Evolutionary conservation across 1,140 invertebrate genomes (phyloP), one percentile per base, ranked within the genome.

Genomic region (Drosophila santomea): DNA sequence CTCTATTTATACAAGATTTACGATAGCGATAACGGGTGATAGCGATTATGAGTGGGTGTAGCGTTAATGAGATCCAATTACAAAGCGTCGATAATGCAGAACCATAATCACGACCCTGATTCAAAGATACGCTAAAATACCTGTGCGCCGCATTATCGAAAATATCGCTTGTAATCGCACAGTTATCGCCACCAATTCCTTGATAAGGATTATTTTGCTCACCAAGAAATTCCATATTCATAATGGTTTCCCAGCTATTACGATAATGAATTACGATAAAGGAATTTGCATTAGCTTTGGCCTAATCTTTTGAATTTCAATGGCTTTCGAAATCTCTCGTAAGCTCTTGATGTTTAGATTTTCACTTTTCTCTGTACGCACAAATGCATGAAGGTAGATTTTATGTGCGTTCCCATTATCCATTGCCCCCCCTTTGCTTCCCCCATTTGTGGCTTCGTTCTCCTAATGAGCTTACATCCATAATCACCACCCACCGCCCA

Each of bases 401-500:
- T 62, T 62, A 59, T 62, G 60, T 60, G 38, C 25, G 55, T 68
- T 66, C 45, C 45, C 45, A 66, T 68, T 68, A 66, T 44, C 36
- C 38, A 11, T 43, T 20, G 25, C 43, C 45, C 15, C 36, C n/a
- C 55, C 3, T 39, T 57, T 61, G 25, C 38, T 10, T 3, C 15
- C 0, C 2, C 45, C 59, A 63, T 67, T 51, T 68, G 60, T 36
- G 64, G 60, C 64, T 68, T 66, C 64, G 61, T 66, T 52, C 61
- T 52, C 47, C 38, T 68, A 68, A 68, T 68, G 64, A 66, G 64
- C 64, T 68, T 68, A 66, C 38, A 58, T 43, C 15, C 35, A n/a
- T 36, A 36, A 23, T 36, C 20, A 12, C 39, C 36, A 45, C 63
- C 39, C 15, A 7, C 20, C 7, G 4, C 8, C 7, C 32, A 32